Evolutionary conservation across 2,113 vertebrate genomes (phyloP), one percentile per base, ranked within the genome.

Genomic region (Oncorhynchus keta): DNA sequence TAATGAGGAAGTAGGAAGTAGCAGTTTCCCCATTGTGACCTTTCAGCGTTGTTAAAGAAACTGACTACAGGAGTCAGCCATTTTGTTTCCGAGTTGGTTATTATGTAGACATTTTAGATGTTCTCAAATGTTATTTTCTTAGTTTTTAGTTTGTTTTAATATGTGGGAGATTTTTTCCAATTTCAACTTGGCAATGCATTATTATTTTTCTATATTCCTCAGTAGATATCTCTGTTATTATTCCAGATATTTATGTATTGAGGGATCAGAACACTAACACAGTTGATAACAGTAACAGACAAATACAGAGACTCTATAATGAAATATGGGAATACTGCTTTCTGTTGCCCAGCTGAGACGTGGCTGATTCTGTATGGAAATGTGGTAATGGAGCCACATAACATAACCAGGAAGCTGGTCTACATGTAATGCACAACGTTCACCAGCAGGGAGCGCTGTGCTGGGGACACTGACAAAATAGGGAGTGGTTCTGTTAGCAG

Each of bases 211-310:
- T 24, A 61, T 83, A 79, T 77, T 77, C 3, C 57, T 76, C 39
- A 57, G 77, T 64, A 76, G 78, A 82, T 66, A 30, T 20, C 28
- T 35, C 48, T 68, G 82, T 35, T 76, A 49, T 70, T 59, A 68
- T 22, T 62, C 62, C 68, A 68, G 57, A 76, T 68, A 68, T 77
- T 68, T 87, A 83, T 89, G 87, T 84, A 83, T 88, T 84, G 75
- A 45, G 72, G 72, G 30, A 72, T 76, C 49, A 83, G 75, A 85
- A 91, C 87, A 90, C 89, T 89, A 91, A 87, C 77, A 73, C 74
- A n/a, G 64, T 35, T 65, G 61, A 75, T 12, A 45, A 45, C 39
- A 39, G 39, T 76, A 70, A 11, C 32, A 51, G 35, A 76, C 32
- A 51, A 35, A 72, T 79, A 77, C 48, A 35, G n/a, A 28, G 48